Percentiles rank a stretch among this genome's conserved stretches.
Evolutionary conservation across 2,888 invertebrate species (phyloP).

Genomic region (Habrosyne pyritoides): DNA sequence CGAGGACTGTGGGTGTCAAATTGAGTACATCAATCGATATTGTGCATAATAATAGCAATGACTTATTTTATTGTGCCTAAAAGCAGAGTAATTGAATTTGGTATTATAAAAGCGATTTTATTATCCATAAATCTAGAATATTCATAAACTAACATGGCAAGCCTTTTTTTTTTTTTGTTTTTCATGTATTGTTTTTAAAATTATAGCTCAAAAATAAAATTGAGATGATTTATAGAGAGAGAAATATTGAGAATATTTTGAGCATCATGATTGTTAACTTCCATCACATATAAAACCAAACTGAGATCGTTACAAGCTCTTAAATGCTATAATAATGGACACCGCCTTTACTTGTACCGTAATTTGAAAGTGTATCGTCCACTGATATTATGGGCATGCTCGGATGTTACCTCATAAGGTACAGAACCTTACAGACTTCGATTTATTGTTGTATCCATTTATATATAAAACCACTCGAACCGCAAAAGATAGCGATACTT

Average conservation of each 20-base stretch:
- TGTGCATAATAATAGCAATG: background rate
- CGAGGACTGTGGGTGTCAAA: background rate
- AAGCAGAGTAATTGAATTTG: background rate
- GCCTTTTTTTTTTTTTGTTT: too few relatives aligned
- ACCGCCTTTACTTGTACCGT: constrained; percentile 59
- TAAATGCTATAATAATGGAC: constrained; percentile 67
- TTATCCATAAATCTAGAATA: too few relatives aligned
- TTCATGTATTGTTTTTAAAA: too few relatives aligned
- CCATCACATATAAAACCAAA: constrained; percentile 20
- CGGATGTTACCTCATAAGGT: background rate
- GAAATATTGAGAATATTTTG: too few relatives aligned
- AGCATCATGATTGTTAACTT: background rate
- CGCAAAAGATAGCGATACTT: background rate
- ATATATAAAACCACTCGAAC: background rate
- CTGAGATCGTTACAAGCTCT: constrained; percentile 60
- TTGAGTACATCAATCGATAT: background rate
- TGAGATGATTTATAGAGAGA: too few relatives aligned
- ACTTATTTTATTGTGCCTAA: background rate
- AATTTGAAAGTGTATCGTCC: constrained; percentile 32
- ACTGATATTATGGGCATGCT: constrained; percentile 10
- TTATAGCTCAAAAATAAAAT: too few relatives aligned
- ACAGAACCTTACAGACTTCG: background rate
- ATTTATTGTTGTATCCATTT: background rate
- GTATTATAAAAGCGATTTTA: too few relatives aligned
- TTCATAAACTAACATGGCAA: too few relatives aligned